phyloP scores from a whole-genome alignment of 2,797 vertebrate species.

The Sciaenops ocellatus region DNA sequence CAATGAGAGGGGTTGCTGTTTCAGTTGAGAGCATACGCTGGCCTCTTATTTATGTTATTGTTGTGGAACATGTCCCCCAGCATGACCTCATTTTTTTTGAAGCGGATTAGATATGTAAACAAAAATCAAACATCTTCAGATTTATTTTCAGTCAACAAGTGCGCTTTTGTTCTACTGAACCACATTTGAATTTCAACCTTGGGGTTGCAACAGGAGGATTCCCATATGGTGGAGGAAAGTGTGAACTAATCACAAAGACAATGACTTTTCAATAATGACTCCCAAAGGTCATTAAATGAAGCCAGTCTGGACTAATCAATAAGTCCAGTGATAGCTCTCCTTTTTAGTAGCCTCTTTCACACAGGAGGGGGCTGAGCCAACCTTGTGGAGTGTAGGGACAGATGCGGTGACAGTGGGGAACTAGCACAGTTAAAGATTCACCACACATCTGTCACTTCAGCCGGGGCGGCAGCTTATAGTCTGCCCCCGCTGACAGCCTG shows the following conservation, averaged over 20 bases:
- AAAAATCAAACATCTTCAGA: conserved; percentile 53
- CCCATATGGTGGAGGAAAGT: conserved; percentile 75
- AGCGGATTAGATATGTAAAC: conserved; percentile 59
- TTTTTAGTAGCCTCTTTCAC: conserved; percentile 73
- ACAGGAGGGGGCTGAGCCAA: conserved; percentile 66
- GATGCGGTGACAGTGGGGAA: conserved; percentile 84
- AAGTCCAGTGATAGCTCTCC: conserved; percentile 80
- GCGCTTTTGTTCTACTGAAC: conserved; percentile 28
- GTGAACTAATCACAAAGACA: conserved; percentile 77
- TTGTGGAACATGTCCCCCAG: conserved; percentile 46
- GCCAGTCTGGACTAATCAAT: conserved; percentile 83
- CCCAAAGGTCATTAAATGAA: conserved; percentile 84
- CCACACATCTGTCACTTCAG: conserved; percentile 87
- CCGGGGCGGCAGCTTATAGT: conserved; percentile 68
- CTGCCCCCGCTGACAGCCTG: conserved; percentile 71
- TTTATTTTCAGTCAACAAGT: conserved; percentile 57
- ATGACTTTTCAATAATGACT: conserved; percentile 80
- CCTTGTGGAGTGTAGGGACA: conserved; percentile 69
- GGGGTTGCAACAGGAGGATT: conserved; percentile 69
- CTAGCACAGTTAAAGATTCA: conserved; percentile 86
- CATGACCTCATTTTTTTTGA: conserved; percentile 62
- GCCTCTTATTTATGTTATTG: conserved; percentile 55
- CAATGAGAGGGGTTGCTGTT: conserved; percentile 73
- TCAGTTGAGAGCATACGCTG: conserved; percentile 68
- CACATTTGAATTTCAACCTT: conserved; percentile 43